Conservation (phyloP, 2,797 vertebrate species). For the Sylvilagus floridanus region DNA sequence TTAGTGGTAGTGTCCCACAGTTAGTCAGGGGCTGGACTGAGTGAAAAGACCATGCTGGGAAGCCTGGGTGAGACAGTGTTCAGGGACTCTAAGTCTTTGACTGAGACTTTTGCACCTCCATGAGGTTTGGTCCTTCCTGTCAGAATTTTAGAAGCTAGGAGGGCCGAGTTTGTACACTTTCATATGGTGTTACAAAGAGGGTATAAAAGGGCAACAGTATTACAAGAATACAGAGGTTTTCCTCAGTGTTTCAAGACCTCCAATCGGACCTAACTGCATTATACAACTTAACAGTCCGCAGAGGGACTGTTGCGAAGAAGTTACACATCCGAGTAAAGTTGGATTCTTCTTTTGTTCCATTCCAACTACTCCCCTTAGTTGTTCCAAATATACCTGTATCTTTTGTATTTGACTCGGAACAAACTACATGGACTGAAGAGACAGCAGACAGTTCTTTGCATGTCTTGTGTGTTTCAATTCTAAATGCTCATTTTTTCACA, state of each 20-base stretch:
- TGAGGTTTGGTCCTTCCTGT: not conserved
- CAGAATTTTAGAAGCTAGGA: not conserved
- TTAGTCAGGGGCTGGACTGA: not conserved
- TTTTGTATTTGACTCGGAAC: not conserved
- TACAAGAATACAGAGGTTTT: not conserved
- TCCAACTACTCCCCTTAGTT: not conserved
- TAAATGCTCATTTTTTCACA: not conserved
- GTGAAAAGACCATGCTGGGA: not conserved
- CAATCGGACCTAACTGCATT: not conserved
- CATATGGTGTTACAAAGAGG: not conserved
- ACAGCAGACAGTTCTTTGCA: not conserved
- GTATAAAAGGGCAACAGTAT: not conserved
- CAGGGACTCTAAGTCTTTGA: not conserved
- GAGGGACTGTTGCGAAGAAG: not conserved
- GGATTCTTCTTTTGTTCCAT: not conserved
- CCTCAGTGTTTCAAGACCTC: not conserved
- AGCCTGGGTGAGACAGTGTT: not conserved
- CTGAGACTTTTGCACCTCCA: not conserved
- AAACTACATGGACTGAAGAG: not conserved
- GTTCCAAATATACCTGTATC: not conserved
- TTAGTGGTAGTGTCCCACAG: not conserved
- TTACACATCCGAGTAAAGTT: not conserved
- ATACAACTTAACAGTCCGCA: not conserved
- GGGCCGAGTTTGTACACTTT: not conserved
- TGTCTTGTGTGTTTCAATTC: not conserved